Conservation (phyloP, 2,113 vertebrate genomes). For the Hippocampus zosterae region DNA sequence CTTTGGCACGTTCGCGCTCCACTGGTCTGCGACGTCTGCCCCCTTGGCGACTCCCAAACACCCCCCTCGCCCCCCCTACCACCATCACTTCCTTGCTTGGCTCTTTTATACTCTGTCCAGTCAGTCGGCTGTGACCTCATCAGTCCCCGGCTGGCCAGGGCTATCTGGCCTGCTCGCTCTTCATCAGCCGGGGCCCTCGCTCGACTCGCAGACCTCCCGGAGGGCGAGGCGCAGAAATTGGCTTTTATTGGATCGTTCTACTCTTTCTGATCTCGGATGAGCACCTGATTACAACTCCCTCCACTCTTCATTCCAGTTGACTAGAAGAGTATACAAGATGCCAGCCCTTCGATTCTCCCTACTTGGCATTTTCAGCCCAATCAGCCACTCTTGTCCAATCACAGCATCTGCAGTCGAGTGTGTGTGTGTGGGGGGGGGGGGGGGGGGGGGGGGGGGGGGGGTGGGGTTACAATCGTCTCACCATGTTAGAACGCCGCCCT, state of each 20-base stretch:
- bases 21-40: constrained; percentile 64
- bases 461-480: constrained; percentile 62
- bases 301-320: constrained; percentile 28
- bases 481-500: constrained; percentile 45
- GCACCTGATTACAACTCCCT: constrained; percentile 44
- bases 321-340: constrained; percentile 41
- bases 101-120: constrained; percentile 59
- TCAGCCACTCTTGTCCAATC: constrained; percentile 60
- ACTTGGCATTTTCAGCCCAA: constrained; percentile 65
- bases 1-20: constrained; percentile 44
- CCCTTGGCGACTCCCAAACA: constrained; percentile 34
- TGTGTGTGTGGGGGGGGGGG: constrained; percentile 15
- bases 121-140: constrained; percentile 58
- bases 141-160: constrained; percentile 44
- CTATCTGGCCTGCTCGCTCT: constrained; percentile 59
- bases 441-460: constrained; percentile 58
- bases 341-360: constrained; percentile 53
- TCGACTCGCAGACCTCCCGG: constrained; percentile 46
- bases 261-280: constrained; percentile 35
- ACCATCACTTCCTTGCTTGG: constrained; percentile 29
- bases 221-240: constrained; percentile 36
- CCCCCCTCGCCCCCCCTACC: no score
- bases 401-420: constrained; percentile 21
- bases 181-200: constrained; percentile 53
- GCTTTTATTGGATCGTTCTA: constrained; percentile 44